Evolutionary conservation across 2,113 vertebrate species (phyloP).

Genomic region (Eolophus roseicapilla): DNA sequence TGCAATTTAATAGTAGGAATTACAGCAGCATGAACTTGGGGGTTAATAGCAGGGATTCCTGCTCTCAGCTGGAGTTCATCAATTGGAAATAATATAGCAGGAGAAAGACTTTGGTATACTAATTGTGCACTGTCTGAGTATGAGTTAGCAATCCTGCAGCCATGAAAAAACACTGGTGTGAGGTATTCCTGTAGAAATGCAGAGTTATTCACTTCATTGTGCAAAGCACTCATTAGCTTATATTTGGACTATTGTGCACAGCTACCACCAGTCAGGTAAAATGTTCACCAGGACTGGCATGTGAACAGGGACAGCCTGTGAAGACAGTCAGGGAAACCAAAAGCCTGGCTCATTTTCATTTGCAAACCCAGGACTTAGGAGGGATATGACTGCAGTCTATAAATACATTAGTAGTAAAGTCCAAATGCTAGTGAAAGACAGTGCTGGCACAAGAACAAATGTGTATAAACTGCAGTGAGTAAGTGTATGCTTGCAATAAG

Average conservation of each 20-base stretch:
- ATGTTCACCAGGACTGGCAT: neutral
- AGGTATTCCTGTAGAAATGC: neutral
- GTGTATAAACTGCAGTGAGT: neutral
- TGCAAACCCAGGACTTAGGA: neutral
- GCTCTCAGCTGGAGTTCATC: neutral
- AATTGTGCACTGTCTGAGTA: neutral
- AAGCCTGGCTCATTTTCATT: neutral
- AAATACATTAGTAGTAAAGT: neutral
- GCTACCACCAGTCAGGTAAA: neutral
- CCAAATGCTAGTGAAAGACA: neutral
- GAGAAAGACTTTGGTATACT: neutral
- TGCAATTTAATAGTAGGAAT: neutral
- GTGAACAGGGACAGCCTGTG: neutral
- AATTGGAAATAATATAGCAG: neutral
- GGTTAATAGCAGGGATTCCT: neutral
- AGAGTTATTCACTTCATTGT: accelerated
- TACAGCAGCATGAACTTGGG: neutral
- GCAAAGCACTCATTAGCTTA: neutral
- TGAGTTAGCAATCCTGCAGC: neutral
- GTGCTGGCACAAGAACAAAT: neutral
- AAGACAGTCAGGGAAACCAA: neutral
- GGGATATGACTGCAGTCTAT: neutral
- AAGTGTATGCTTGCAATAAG: neutral
- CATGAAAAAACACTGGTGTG: neutral
- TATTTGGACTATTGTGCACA: neutral